Conservation (phyloP, 2,113 vertebrate genomes). For the Zingel zingel region DNA sequence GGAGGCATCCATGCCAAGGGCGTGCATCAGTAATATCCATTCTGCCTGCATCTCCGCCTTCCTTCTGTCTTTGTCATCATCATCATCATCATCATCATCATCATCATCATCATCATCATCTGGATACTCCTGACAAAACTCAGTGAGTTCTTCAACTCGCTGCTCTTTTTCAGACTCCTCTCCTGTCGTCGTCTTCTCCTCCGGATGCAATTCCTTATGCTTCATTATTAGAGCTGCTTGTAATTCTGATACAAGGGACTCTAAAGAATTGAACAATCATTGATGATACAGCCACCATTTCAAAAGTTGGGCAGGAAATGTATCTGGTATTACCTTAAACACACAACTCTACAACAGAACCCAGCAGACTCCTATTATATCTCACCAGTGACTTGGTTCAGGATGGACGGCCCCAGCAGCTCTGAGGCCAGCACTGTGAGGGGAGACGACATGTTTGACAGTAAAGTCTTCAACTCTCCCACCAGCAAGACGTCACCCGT, state of each 20-base stretch:
- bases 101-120: slow-evolving; percentile 28
- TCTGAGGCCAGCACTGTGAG: slow-evolving; percentile 66
- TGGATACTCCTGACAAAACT: slow-evolving; percentile 26
- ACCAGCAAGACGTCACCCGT: slow-evolving; percentile 65
- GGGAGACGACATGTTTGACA: slow-evolving; percentile 74
- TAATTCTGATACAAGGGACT: slow-evolving; percentile 82
- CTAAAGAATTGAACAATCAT: slow-evolving; percentile 51
- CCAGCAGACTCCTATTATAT: neutral
- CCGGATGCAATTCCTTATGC: slow-evolving; percentile 64
- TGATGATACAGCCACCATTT: neutral
- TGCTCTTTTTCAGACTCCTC: slow-evolving; percentile 73
- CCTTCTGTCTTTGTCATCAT: slow-evolving; percentile 27
- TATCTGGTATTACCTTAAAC: neutral
- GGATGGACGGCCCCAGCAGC: slow-evolving; percentile 61
- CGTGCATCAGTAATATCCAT: slow-evolving; percentile 70
- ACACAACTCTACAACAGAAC: neutral
- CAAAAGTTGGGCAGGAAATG: neutral
- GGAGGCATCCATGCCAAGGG: slow-evolving; percentile 74
- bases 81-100: slow-evolving; percentile 38
- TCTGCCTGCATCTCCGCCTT: slow-evolving; percentile 68
- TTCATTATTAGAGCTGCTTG: slow-evolving; percentile 75
- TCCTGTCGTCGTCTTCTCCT: slow-evolving; percentile 37
- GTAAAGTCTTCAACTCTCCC: slow-evolving; percentile 75
- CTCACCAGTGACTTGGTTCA: slow-evolving; percentile 81
- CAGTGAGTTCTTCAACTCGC: slow-evolving; percentile 41